phyloP scores from a whole-genome alignment of 2,797 vertebrate genomes.

The Oreonectes daqikongensis region DNA sequence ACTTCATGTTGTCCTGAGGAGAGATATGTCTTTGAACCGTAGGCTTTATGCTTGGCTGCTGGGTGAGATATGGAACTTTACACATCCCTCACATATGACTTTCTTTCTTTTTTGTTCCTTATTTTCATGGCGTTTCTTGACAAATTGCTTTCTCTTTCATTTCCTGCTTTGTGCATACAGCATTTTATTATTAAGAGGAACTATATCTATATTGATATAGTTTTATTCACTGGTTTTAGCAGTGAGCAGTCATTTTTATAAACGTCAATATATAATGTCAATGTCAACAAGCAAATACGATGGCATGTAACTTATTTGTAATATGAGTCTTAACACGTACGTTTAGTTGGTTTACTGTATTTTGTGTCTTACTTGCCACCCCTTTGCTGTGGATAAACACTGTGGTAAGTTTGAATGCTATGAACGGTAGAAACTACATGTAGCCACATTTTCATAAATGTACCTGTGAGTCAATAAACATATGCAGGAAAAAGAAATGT shows the following conservation, averaged over 20 bases:
- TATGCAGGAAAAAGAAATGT: neutral
- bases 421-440: neutral
- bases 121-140: neutral
- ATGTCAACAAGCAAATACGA: neutral
- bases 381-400: constrained; percentile 75
- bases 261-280: no score
- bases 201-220: neutral
- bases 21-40: constrained; percentile 98
- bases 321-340: neutral
- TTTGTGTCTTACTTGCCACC: constrained; percentile 81
- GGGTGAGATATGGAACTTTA: constrained; percentile 75
- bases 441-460: neutral
- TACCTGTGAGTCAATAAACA: neutral
- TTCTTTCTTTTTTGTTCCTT: neutral
- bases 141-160: neutral
- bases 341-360: constrained; percentile 27
- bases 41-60: constrained; percentile 98
- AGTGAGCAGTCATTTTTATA: neutral
- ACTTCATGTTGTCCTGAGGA: constrained; percentile 94
- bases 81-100: neutral
- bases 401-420: constrained; percentile 83
- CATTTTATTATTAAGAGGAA: neutral
- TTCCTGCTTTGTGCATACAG: neutral
- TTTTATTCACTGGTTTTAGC: no score
- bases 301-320: neutral